A percentile compares a stretch with the other conserved stretches of the same genome.
Conservation (phyloP, 2,113 vertebrate genomes). For the Podiceps cristatus region DNA sequence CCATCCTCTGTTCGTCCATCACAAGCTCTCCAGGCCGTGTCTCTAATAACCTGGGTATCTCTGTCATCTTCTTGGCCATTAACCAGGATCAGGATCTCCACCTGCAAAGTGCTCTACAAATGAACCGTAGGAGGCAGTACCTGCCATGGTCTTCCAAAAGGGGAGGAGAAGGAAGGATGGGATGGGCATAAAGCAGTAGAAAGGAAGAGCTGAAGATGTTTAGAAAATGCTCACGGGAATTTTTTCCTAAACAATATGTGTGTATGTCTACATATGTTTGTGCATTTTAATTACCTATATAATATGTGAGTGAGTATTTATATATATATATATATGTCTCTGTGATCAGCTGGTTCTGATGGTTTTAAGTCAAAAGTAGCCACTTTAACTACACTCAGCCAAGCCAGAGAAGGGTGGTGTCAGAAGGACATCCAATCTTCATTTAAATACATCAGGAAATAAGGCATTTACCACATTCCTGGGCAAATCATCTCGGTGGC, state of each 20-base stretch:
- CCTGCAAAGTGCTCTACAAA: not conserved
- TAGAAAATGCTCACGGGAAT: not conserved
- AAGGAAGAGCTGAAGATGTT: not conserved
- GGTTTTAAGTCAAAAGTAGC: not conserved
- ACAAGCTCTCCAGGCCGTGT: not conserved
- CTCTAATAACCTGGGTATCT: not conserved
- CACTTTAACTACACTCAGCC: not conserved
- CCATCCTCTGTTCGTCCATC: not conserved
- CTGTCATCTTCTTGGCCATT: not conserved
- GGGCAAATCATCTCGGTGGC: not conserved
- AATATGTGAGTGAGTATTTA: not conserved
- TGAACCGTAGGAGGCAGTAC: fast-evolving
- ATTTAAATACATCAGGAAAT: not conserved
- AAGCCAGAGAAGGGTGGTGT: not conserved
- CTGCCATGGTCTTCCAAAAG: not conserved
- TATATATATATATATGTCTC: not conserved
- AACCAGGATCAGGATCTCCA: not conserved
- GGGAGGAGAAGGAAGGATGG: not conserved
- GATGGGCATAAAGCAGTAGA: not conserved
- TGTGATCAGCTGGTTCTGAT: not conserved
- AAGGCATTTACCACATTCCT: not conserved
- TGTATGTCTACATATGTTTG: not conserved
- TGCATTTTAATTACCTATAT: not conserved
- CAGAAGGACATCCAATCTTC: not conserved
- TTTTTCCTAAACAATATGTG: not conserved